These are phyloP conservation scores for Pelochelys cantorii DNA, from an alignment of 2,797 vertebrate species.

Conservation along the genomic window DNA sequence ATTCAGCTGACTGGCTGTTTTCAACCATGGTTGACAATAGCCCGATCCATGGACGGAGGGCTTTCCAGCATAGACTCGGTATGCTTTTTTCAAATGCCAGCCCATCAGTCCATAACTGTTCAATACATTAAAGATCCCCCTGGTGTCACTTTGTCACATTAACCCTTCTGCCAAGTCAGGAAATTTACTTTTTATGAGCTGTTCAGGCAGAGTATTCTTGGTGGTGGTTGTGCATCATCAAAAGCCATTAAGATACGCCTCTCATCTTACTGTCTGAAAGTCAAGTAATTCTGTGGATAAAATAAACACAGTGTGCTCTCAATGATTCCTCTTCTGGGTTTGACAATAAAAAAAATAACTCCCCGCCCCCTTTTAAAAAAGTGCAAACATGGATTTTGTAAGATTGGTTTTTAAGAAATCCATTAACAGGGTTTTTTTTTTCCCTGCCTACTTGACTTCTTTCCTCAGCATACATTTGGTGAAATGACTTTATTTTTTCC, in stretches of 20 bases:
- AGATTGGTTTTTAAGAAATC: not conserved
- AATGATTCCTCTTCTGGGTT: not conserved
- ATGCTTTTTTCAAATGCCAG: not conserved
- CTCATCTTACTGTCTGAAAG: not conserved
- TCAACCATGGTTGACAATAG: not conserved
- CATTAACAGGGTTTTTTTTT: not conserved
- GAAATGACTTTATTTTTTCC: not conserved
- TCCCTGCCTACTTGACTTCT: not conserved
- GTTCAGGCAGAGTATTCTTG: not conserved
- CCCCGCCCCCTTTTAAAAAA: not conserved
- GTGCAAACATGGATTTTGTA: not conserved
- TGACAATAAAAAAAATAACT: constrained; percentile 1
- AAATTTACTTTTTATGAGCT: not conserved
- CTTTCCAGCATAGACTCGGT: not conserved
- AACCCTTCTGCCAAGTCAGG: not conserved
- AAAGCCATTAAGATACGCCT: not conserved
- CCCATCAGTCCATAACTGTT: rapidly evolving
- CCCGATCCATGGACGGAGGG: not conserved
- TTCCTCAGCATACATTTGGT: not conserved
- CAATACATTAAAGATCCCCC: not conserved
- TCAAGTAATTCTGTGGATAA: not conserved
- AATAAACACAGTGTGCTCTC: not conserved
- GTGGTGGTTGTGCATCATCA: not conserved
- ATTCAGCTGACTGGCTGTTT: not conserved
- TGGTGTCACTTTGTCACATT: not conserved